These are phyloP conservation scores for Ammodytes marinus DNA, from an alignment of 2,113 vertebrate species.

Conservation along the genomic window DNA sequence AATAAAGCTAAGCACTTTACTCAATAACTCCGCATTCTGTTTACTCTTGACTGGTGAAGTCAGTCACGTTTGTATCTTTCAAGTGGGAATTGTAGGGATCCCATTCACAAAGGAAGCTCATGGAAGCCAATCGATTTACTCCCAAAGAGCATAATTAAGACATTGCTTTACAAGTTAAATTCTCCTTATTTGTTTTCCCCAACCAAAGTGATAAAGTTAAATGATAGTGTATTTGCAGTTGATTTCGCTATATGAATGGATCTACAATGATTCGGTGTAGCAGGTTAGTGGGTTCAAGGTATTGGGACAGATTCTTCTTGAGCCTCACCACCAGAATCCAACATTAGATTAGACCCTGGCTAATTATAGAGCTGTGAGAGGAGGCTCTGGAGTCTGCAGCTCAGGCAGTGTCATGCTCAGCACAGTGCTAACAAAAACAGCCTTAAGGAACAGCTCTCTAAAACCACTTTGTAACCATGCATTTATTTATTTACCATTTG, in stretches of 20 bases:
- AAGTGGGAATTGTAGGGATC: constrained; percentile 28
- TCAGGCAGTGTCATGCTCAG: background rate
- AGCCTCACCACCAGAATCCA: constrained; percentile 48
- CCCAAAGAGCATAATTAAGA: constrained; percentile 33
- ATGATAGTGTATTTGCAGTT: constrained; percentile 16
- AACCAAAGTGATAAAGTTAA: constrained; percentile 52
- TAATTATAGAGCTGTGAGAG: constrained; percentile 59
- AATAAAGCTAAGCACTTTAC: constrained; percentile 82
- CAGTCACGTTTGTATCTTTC: constrained; percentile 35
- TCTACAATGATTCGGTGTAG: constrained; percentile 16
- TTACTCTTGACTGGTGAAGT: constrained; percentile 44
- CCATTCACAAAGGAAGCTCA: constrained; percentile 7
- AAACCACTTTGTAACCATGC: constrained; percentile 19
- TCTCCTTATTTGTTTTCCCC: constrained; percentile 34
- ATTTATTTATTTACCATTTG: constrained; percentile 37
- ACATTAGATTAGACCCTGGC: constrained; percentile 56
- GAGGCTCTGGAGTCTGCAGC: constrained; percentile 27
- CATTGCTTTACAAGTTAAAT: constrained; percentile 20
- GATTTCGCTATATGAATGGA: constrained; percentile 21
- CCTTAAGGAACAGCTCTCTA: background rate
- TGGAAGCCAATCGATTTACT: constrained; percentile 12
- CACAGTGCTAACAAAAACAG: constrained; percentile 13
- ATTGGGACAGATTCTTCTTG: constrained; percentile 33
- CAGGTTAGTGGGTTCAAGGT: constrained; percentile 33
- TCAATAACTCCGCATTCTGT: constrained; percentile 54